Base-by-base conservation (phyloP, 2,113 vertebrate species). In the Sander lucioperca region DNA sequence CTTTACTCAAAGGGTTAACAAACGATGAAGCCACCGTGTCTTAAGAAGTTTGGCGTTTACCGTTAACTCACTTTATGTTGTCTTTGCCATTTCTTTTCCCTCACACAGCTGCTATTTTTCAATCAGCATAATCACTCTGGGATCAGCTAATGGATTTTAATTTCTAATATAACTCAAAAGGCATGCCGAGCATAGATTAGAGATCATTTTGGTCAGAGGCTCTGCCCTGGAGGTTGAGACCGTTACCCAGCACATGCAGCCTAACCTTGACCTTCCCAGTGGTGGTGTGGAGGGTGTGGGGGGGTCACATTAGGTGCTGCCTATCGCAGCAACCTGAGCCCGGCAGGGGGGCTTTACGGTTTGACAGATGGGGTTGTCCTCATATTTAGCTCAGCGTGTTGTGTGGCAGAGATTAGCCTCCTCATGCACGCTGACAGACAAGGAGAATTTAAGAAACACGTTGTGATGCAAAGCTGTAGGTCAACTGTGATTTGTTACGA, bases 351-450 rank as follows among this genome's bases (percentile, higher is more conserved):
- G 84, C 59, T 85, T 87, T 62, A 86, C 74, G 59, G 71, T 76
- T 53, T 80, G 86, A 91, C 86, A 79, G 85, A 90, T 87, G 85
- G 74, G 76, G 59, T 53, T 56, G 65, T 75, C 36, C 30, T 66
- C 78, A 83, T 88, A 85, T 89, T 86, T 83, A 91, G 85, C 80
- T 63, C 23, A 2, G 30, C 51, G 80, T 54, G 68, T 70, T 67
- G 47, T n/a, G 65, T 71, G 47, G 74, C 21, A 54, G 47, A 84
- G 77, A 77, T 87, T 75, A 79, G n/a, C 66, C 50, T 84, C 43
- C 10, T 50, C 27, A 18, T 11, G 30, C n/a, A 59, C 36, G 71
- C 70, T 87, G 76, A 80, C 79, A 80, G 68, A 83, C 19, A 36
- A 74, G 74, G 70, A 59, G 62, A 61, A 25, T 62, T 5, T 61